Base-by-base conservation (phyloP, 2,113 vertebrate species). In the Boleophthalmus pectinirostris region DNA sequence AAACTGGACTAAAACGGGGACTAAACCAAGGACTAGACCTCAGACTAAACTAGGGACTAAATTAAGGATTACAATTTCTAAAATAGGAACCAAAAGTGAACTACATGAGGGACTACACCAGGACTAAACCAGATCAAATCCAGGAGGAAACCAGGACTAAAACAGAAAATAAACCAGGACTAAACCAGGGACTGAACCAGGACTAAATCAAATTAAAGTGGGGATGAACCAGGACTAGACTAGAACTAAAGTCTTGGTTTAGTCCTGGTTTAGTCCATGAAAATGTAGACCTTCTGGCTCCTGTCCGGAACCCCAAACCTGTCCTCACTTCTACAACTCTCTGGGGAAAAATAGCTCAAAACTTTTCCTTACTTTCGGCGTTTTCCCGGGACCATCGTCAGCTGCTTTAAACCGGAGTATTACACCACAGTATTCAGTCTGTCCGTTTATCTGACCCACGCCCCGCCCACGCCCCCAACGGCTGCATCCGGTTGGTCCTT, bases 401-500 rank as follows among this genome's bases (percentile, higher is more conserved):
- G 51, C 51, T 53, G 51, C 51, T 53, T 53, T n/a, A 53, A n/a
- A 53, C 51, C 18, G 5, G 18, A 20, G 35, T 38, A 38, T 38
- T 38, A 38, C 1, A 38, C 35, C 35, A 38, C 35, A 53, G 51
- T 53, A 51, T 51, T 51, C 13, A 14, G 49, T 5, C 16, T 51
- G 68, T 86, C 51, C 29, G 67, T 74, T 74, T 51, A 14, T 35
- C 47, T 64, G 35, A 49, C 47, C 51, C 78, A n/a, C 5, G 11
- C 70, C 77, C 23, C 70, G 71, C 64, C 71, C 58, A 72, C 23
- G 77, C 79, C 75, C 77, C 45, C 84, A 66, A 80, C 18, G 56
- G 82, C 82, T 85, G 81, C 84, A 81, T 82, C 56, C 23, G 61
- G 82, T 80, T 79, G 85, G 82, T 87, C 29, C 61, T 23, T 13